phyloP scores from a whole-genome alignment of 2,113 vertebrate species.

The Vidua macroura region DNA sequence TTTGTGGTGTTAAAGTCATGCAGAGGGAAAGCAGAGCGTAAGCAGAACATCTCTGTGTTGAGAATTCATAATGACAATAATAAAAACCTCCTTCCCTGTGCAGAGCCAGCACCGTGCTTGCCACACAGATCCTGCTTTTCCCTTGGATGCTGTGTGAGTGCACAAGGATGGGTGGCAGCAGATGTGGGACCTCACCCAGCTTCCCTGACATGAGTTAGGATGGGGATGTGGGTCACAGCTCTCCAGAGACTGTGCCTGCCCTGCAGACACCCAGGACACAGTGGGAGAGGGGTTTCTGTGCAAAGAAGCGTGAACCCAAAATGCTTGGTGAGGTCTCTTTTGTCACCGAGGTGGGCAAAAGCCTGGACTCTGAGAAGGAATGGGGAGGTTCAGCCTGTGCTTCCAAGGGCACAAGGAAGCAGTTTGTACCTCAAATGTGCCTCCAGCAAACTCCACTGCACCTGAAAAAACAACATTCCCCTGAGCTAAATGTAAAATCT shows the following conservation, averaged over 20 bases:
- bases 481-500: neutral
- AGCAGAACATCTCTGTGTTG: neutral
- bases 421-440: neutral
- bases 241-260: neutral
- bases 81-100: neutral
- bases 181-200: neutral
- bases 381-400: neutral
- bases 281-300: neutral
- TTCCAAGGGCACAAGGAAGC: neutral
- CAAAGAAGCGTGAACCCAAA: neutral
- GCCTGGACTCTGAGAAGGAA: neutral
- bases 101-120: neutral
- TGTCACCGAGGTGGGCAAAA: neutral
- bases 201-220: neutral
- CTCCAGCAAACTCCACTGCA: neutral
- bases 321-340: neutral
- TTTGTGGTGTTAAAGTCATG: neutral
- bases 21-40: neutral
- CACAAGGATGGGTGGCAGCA: rapidly evolving
- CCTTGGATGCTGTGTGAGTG: neutral
- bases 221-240: neutral
- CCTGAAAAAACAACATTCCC: neutral
- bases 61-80: neutral
- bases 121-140: neutral
- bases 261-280: neutral